Evolutionary conservation across 2,888 invertebrate genomes (phyloP).

Genomic region (Taenaris catops): DNA sequence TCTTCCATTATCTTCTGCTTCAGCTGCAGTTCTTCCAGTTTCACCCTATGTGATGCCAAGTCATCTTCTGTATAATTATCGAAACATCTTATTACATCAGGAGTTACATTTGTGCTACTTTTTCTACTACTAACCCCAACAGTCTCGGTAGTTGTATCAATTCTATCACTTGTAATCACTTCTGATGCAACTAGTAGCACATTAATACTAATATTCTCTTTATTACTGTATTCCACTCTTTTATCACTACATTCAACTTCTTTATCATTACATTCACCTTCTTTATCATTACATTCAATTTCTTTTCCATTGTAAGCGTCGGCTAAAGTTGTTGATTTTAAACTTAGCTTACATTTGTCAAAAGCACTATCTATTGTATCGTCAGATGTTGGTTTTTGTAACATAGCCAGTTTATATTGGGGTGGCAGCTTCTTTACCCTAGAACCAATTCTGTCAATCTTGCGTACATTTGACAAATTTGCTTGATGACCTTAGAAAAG

Average conservation of each 20-base stretch:
- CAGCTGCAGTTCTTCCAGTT: conserved; percentile 83
- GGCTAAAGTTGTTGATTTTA: conserved; percentile 39
- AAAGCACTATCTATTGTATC: conserved; percentile 55
- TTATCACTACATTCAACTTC: no score
- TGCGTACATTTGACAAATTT: conserved; percentile 1
- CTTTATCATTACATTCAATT: no score
- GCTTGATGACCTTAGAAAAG: conserved; percentile 1
- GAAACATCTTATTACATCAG: conserved; percentile 53
- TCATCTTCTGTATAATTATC: conserved; percentile 60
- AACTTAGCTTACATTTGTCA: conserved; percentile 61
- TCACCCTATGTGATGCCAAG: conserved; percentile 62
- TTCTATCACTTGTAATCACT: no score
- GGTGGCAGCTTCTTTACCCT: conserved; percentile 33
- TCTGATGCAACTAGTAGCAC: no score
- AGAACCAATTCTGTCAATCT: conserved; percentile 39
- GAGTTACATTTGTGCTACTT: conserved; percentile 35
- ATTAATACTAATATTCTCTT: no score
- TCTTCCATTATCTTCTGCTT: conserved; percentile 88
- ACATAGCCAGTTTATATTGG: conserved; percentile 36
- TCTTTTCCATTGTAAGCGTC: conserved; percentile 20
- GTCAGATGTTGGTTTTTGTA: conserved; percentile 45
- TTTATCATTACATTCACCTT: no score
- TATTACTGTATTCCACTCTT: no score
- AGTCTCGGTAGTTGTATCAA: no score
- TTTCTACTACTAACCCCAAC: conserved; percentile 32